Conservation (phyloP, 2,888 invertebrate genomes). For the Pyrgus malvae region DNA sequence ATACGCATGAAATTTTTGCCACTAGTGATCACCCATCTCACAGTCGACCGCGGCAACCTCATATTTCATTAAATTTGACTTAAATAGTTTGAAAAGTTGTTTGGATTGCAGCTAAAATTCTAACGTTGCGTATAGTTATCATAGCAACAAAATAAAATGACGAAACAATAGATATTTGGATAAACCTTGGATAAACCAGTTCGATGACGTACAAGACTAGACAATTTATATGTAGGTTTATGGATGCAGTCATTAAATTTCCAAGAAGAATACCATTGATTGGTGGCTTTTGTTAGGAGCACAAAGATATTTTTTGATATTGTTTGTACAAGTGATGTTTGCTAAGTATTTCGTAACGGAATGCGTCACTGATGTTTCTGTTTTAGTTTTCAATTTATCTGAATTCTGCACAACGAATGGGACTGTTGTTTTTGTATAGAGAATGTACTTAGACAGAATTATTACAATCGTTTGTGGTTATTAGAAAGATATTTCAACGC, state of each 20-base stretch:
- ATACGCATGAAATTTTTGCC: no score
- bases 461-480: no score
- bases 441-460: no score
- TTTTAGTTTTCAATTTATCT: slow-evolving; percentile 18
- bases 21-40: no score
- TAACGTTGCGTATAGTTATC: no score
- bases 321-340: slow-evolving; percentile 33
- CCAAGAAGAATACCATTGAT: neutral
- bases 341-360: slow-evolving; percentile 5
- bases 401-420: neutral
- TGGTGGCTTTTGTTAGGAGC: slow-evolving; percentile 2
- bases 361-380: slow-evolving; percentile 20
- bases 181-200: neutral
- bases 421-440: no score
- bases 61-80: no score
- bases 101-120: no score
- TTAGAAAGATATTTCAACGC: no score
- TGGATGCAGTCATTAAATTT: neutral
- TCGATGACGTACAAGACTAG: slow-evolving; percentile 1
- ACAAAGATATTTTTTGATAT: slow-evolving; percentile 10
- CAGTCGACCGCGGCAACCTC: no score
- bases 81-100: no score
- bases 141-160: neutral
- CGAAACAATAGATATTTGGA: neutral
- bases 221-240: neutral